Base-by-base conservation (phyloP, 2,113 vertebrate genomes). In the Mesembrinibis cayennensis region DNA sequence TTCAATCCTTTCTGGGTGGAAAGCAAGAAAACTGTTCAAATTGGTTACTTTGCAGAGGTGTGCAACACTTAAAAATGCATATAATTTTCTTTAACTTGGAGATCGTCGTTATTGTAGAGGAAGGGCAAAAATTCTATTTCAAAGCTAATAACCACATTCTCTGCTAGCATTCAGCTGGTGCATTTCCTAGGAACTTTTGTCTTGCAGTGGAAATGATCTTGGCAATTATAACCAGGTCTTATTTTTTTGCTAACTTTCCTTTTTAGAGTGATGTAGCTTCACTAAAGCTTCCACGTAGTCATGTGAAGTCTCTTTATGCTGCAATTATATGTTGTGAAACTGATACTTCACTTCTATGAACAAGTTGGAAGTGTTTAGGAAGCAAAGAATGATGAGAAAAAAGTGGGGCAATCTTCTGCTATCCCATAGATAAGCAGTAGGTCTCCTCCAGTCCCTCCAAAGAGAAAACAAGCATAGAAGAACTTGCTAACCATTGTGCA, bases 401-500 rank as follows among this genome's bases (percentile, higher is more conserved):
- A 82, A 78, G 67, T 50, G 42, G 76, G 73, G 66, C 83, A 61
- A 30, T 59, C 71, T 89, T 15, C n/a, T 80, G 26, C 67, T 77
- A 21, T 47, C 45, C 88, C 52, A 45, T 34, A 49, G 36, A 56
- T 16, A 87, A 87, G 73, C 66, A 53, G 23, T 7, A 74, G 45
- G 93, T 81, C 89, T 93, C 95, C 97, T 81, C 40, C 40, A 53
- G 82, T 90, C 50, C 55, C 87, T 97, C 66, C 83, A 80, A 92
- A 96, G 95, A 96, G 93, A 96, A 98, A 97, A 93, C 69, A 91
- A 94, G 88, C 97, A 93, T 6, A 82, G 89, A 91, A 96, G 95
- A 96, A 98, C 96, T 97, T 96, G 97, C 97, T 98, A 97, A 98
- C 85, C 87, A 87, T 91, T 93, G 97, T 95, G 95, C 90, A 95